phyloP scores from a whole-genome alignment of 2,797 vertebrate species.

The Lemur catta region DNA sequence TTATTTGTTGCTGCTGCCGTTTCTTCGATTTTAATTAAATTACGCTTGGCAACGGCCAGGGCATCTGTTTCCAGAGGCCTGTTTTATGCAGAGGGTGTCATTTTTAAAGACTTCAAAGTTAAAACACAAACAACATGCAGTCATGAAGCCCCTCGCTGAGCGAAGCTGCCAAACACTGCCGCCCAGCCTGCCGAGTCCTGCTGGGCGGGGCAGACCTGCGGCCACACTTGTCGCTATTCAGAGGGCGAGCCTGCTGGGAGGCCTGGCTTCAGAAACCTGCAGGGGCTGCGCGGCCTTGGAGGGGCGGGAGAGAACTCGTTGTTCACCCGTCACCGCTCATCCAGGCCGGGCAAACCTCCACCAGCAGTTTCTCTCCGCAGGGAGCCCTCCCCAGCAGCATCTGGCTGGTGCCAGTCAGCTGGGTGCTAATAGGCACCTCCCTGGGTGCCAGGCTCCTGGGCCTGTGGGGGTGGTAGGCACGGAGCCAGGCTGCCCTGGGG shows the following conservation, averaged over 20 bases:
- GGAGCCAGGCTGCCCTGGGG: not conserved
- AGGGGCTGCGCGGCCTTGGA: not conserved
- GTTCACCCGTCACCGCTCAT: not conserved
- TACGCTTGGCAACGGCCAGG: not conserved
- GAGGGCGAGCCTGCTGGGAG: not conserved
- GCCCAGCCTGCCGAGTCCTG: not conserved
- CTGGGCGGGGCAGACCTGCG: rapidly evolving
- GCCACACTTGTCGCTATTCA: not conserved
- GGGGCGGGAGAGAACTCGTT: not conserved
- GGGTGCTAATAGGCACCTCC: not conserved
- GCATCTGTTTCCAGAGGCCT: conserved; percentile 55
- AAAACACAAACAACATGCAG: not conserved
- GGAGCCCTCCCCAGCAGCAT: not conserved
- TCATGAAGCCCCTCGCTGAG: not conserved
- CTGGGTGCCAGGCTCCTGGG: not conserved
- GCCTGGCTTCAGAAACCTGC: not conserved
- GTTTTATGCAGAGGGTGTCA: conserved; percentile 25
- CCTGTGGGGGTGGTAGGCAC: not conserved
- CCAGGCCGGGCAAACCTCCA: not conserved
- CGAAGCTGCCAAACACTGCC: not conserved
- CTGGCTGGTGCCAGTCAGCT: not conserved
- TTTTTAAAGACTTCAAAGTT: conserved; percentile 46
- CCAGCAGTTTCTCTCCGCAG: not conserved
- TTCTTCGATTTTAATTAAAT: conserved; percentile 64
- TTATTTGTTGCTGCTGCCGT: conserved; percentile 33